phyloP scores from a whole-genome alignment of 1,140 invertebrate genomes.

The Oedothorax gibbosus region DNA sequence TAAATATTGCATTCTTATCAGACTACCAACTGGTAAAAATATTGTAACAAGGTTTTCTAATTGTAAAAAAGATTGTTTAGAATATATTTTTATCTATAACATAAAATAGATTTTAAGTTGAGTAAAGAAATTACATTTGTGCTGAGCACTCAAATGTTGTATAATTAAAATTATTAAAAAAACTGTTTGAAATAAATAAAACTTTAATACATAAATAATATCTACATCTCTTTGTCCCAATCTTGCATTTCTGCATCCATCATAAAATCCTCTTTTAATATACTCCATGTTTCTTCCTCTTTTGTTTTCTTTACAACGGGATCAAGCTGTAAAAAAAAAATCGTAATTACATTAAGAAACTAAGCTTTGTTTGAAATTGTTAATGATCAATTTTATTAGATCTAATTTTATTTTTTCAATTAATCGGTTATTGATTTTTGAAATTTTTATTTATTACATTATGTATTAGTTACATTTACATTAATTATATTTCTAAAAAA shows the following conservation, averaged over 20 bases:
- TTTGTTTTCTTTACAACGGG: constrained; percentile 22
- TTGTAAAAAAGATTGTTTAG: background rate
- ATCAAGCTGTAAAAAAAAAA: constrained; percentile 14
- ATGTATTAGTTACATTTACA: too few species aligned
- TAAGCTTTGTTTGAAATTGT: too few species aligned
- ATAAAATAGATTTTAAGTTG: too few species aligned
- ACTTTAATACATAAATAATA: constrained; percentile 28
- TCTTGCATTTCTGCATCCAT: constrained; percentile 89
- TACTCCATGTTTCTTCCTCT: constrained; percentile 70
- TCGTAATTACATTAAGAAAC: background rate
- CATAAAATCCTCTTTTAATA: constrained; percentile 85
- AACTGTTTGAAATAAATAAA: constrained; percentile 21
- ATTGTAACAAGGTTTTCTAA: background rate
- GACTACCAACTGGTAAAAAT: too few species aligned
- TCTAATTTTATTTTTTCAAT: too few species aligned
- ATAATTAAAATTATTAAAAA: background rate
- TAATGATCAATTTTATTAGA: too few species aligned
- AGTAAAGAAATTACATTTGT: too few species aligned
- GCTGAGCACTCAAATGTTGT: too few species aligned
- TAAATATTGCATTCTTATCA: too few species aligned
- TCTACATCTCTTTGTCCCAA: constrained; percentile 82
- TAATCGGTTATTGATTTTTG: too few species aligned
- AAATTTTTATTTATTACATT: too few species aligned
- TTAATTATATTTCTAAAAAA: too few species aligned
- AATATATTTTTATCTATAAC: background rate